Base-by-base conservation (phyloP, 2,888 invertebrate genomes). In the Sturmia bella region DNA sequence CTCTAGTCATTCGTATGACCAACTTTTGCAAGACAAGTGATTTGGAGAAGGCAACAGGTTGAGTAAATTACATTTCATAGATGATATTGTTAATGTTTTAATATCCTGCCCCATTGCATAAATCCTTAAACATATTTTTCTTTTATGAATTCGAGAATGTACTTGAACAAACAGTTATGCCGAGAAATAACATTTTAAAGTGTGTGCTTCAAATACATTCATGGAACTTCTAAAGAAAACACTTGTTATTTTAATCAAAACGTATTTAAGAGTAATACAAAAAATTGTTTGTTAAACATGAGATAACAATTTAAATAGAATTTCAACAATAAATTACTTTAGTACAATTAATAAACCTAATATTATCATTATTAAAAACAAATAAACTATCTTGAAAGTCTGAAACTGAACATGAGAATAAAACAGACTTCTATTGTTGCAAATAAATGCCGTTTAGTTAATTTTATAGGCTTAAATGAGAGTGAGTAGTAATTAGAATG, bases 41-140 rank as follows among this genome's bases (percentile, higher is more conserved):
- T 59, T 48, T 39, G 3, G 41, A 27, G 41, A 24, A 5, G 37
- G 63, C 73, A 73, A 73, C 63, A 63, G 52, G 63, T 63, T 54
- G 66, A 19, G 17, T 41, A 73, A 52, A 63, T 61, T 52, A 63
- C 72, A 73, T 73, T 54, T 61, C n/a, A 17, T 61, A 41, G 3
- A 56, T 11, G n/a, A 17, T 52, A 19, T 12, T 41, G 41, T 52
- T 73, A 73, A 39, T 43, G 19, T 61, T 72, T 43, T 32, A 63
- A 32, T 64, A 73, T 54, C 54, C 54, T 73, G 45, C 45, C 24
- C 17, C 21, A n/a, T 15, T 41, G 41, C n/a, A 61, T 9, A 52
- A 48, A 12, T 12, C 24, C 54, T 59, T 37, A 12, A 50, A 39
- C 11, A 63, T 54, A 54, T 17, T 56, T 54, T 54, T 45, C 13